Evolutionary conservation across 2,888 invertebrate species (phyloP), one percentile per base, ranked within the genome.

Genomic region (Endotricha flammealis): DNA sequence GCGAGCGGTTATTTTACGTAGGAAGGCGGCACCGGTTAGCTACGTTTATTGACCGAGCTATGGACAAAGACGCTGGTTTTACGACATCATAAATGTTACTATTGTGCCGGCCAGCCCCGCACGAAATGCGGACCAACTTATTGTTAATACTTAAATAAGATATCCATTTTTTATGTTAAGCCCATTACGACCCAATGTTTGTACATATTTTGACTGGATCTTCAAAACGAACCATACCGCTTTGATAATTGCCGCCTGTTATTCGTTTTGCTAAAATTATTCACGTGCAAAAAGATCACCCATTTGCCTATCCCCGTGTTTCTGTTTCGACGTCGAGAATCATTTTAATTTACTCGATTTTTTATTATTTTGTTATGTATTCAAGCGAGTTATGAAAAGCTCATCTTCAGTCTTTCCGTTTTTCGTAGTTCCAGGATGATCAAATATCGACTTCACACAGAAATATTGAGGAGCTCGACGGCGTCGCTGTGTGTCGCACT

Each of bases 71-170:
- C 64, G 63, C 57, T 66, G 60, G 53, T 46, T 83, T 86, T 83
- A 83, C 56, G 65, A 64, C 64, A 44, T 62, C 75, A 65, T 86
- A 85, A 83, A 82, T 71, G 60, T 63, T 51, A 60, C 71, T 62
- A 81, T 85, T 83, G 81, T 82, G 57, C 60, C 28, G 50, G 43
- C 50, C 59, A 70, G 61, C 68, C 66, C 68, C 59, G 64, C 64
- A 73, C 75, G 65, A 74, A 81, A 75, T 65, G 64, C 73, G 63
- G 65, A 44, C 64, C 60, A 64, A 66, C 72, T 73, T 63, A 80
- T 83, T 83, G 82, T 86, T 75, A 67, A 70, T 65, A 62, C 71
- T 75, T 80, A 82, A 86, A 81, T 86, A 75, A 86, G 85, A 82
- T 73, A 76, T 86, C 79, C 76, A 79, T 74, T 82, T 85, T 69